phyloP scores from a whole-genome alignment of 1,140 invertebrate genomes.

The Pseudoatta argentina region DNA sequence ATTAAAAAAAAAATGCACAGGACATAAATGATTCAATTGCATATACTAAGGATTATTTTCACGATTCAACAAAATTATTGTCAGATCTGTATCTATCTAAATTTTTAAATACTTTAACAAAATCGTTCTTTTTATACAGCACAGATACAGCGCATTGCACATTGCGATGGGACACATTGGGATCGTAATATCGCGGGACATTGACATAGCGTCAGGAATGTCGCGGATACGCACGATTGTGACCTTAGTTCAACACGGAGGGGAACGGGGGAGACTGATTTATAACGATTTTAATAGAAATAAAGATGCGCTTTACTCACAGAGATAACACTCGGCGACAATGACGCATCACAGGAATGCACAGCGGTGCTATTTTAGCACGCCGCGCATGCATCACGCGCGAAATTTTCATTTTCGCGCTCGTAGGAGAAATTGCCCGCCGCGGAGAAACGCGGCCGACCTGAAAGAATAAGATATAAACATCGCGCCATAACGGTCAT shows the following conservation, averaged over 20 bases:
- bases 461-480: background rate
- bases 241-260: background rate
- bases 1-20: too few species aligned
- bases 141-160: conserved; percentile 9
- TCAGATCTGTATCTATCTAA: too few species aligned
- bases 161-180: conserved; percentile 74
- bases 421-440: conserved; percentile 9
- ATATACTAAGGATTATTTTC: too few species aligned
- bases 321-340: conserved; percentile 77
- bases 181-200: conserved; percentile 82
- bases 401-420: conserved; percentile 44
- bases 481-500: too few species aligned
- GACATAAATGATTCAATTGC: too few species aligned
- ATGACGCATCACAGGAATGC: conserved; percentile 81
- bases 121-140: too few species aligned
- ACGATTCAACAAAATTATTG: too few species aligned
- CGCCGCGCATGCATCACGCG: background rate
- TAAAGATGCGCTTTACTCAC: conserved; percentile 74
- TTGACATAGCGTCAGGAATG: conserved; percentile 82
- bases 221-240: conserved; percentile 21
- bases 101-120: too few species aligned
- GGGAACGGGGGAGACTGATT: conserved; percentile 76
- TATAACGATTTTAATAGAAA: conserved; percentile 82
- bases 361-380: conserved; percentile 52
- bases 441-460: conserved; percentile 23